A percentile compares a stretch with the other conserved stretches of the same genome.
phyloP scores from a whole-genome alignment of 2,797 vertebrate species.

The Anguilla pacifica region DNA sequence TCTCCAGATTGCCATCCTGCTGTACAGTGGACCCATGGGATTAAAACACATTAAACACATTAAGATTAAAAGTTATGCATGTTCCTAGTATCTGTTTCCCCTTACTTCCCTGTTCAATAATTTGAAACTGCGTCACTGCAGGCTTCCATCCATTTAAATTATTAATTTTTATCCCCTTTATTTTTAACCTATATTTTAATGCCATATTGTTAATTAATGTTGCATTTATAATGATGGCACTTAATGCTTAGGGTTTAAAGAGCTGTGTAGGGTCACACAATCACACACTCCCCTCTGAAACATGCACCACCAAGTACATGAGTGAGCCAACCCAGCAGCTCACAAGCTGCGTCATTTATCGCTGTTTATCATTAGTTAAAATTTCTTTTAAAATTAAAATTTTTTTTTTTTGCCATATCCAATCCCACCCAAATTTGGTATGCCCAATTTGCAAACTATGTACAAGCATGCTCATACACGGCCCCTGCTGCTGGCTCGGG shows the following conservation, averaged over 20 bases:
- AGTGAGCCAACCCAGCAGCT: too few species aligned
- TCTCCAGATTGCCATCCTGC: background rate
- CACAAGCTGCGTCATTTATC: too few species aligned
- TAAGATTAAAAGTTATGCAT: background rate
- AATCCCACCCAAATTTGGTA: too few species aligned
- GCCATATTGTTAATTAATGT: background rate
- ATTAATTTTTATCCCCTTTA: background rate
- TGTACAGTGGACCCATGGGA: background rate
- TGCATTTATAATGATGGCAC: background rate
- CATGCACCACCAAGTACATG: background rate
- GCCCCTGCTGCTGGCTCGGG: too few species aligned
- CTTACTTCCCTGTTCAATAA: background rate
- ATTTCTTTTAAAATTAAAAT: too few species aligned
- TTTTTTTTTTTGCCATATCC: too few species aligned
- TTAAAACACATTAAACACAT: background rate
- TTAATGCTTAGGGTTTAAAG: background rate
- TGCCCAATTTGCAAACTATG: too few species aligned
- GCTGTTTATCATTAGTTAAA: too few species aligned
- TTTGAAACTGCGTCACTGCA: background rate
- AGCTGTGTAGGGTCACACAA: background rate
- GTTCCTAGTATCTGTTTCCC: background rate
- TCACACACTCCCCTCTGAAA: too few species aligned
- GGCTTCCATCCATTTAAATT: background rate
- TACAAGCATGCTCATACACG: too few species aligned
- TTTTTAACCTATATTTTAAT: background rate